A percentile compares a stretch with the other conserved stretches of the same genome.
These are phyloP conservation scores for Polypedilum vanderplanki DNA, from an alignment of 1,140 invertebrate species.

Conservation along the genomic window DNA sequence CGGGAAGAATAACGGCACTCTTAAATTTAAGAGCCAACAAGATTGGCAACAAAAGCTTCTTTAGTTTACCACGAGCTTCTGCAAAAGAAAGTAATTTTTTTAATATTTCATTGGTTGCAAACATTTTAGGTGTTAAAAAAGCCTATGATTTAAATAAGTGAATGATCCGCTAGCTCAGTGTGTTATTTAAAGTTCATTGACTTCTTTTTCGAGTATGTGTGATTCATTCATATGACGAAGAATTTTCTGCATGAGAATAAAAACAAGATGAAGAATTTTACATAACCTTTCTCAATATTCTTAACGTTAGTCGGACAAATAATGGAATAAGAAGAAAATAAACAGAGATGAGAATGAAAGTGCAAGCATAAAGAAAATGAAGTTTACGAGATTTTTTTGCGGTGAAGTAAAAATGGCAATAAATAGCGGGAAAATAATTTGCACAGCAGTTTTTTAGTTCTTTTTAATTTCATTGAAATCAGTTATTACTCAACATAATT, in stretches of 20 bases:
- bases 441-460: too few species aligned
- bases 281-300: neutral
- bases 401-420: too few species aligned
- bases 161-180: neutral
- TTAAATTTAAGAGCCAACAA: slow-evolving; percentile 57
- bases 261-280: neutral
- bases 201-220: neutral
- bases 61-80: slow-evolving; percentile 54
- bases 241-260: neutral
- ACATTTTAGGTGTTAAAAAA: neutral
- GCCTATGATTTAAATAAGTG: neutral
- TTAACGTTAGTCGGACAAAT: neutral
- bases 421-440: too few species aligned
- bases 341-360: too few species aligned
- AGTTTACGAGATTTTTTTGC: too few species aligned
- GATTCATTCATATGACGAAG: neutral
- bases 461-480: too few species aligned
- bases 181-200: neutral
- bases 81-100: slow-evolving; percentile 34
- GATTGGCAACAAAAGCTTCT: slow-evolving; percentile 54
- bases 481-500: too few species aligned
- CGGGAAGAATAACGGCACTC: slow-evolving; percentile 53
- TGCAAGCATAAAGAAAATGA: too few species aligned
- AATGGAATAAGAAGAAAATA: too few species aligned
- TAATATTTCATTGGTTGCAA: neutral